Evolutionary conservation across 1,140 invertebrate genomes (phyloP).

Genomic region (Vanessa tameamea): DNA sequence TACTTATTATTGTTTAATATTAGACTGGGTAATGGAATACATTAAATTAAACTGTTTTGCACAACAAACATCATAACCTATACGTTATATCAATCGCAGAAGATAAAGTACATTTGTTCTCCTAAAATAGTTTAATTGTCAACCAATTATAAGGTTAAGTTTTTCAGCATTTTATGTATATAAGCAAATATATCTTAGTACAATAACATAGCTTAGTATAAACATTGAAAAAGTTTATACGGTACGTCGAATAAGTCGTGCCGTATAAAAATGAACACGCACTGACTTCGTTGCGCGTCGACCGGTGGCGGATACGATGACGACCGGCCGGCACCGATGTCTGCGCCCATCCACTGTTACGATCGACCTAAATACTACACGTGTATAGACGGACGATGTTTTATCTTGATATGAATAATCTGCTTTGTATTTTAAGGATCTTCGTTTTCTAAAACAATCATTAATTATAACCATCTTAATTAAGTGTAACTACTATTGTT

Average conservation of each 20-base stretch:
- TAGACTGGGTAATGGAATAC: too few species aligned
- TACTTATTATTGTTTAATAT: too few species aligned
- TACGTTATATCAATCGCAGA: too few species aligned
- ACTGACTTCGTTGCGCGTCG: constrained; percentile 41
- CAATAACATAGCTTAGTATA: too few species aligned
- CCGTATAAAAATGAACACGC: constrained; percentile 37
- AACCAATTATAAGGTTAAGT: too few species aligned
- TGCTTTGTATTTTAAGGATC: constrained; percentile 4
- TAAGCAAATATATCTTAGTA: too few species aligned
- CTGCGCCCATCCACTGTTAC: constrained; percentile 66
- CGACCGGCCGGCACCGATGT: constrained; percentile 42
- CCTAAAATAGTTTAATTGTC: too few species aligned
- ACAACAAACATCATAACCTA: too few species aligned
- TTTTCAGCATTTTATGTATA: too few species aligned
- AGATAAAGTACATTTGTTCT: too few species aligned
- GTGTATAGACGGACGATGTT: constrained; percentile 3
- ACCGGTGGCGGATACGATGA: constrained; percentile 57
- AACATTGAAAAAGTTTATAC: too few species aligned
- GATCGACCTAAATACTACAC: constrained; percentile 62
- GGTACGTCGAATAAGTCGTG: neutral
- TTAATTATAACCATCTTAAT: constrained; percentile 5
- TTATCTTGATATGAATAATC: neutral
- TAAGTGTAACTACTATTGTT: neutral
- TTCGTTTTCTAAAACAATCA: constrained; percentile 10
- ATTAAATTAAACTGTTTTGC: too few species aligned